Evolutionary conservation across 2,888 invertebrate species (phyloP).

Genomic region (Ectemnius cavifrons): DNA sequence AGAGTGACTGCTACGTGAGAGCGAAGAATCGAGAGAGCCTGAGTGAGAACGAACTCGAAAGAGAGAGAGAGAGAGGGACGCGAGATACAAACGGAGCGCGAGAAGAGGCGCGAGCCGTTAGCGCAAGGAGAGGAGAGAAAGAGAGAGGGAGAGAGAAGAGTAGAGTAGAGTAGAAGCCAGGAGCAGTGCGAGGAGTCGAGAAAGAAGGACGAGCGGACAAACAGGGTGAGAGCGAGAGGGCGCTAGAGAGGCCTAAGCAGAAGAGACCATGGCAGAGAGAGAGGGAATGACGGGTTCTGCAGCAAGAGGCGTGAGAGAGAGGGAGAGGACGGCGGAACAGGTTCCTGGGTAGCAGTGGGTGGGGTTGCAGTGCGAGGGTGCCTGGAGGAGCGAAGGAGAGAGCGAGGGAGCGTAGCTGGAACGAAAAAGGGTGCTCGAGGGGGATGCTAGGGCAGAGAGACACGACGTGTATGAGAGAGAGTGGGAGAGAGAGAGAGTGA

Average conservation of each 20-base stretch:
- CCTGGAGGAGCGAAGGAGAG: too few relatives aligned
- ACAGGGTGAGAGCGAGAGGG: slow-evolving; percentile 56
- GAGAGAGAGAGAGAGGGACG: slow-evolving; percentile 66
- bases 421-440: too few relatives aligned
- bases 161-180: slow-evolving; percentile 39
- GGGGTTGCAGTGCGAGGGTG: too few relatives aligned
- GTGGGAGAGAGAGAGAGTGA: too few relatives aligned
- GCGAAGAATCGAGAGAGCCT: slow-evolving; percentile 16
- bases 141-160: slow-evolving; percentile 55
- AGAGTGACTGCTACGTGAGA: slow-evolving; percentile 5
- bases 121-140: slow-evolving; percentile 60
- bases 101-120: slow-evolving; percentile 63
- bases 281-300: too few relatives aligned
- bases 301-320: too few relatives aligned
- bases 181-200: slow-evolving; percentile 64
- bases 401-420: slow-evolving; percentile 22
- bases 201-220: slow-evolving; percentile 33
- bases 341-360: too few relatives aligned
- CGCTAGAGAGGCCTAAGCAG: background rate
- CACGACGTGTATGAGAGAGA: too few relatives aligned
- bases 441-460: too few relatives aligned
- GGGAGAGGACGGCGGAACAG: slow-evolving; percentile 7
- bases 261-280: too few relatives aligned
- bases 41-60: slow-evolving; percentile 50
- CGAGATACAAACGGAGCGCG: slow-evolving; percentile 71